Percentiles rank a stretch among this genome's conserved stretches.
phyloP scores from a whole-genome alignment of 2,113 vertebrate genomes.

The Polyodon spathula region DNA sequence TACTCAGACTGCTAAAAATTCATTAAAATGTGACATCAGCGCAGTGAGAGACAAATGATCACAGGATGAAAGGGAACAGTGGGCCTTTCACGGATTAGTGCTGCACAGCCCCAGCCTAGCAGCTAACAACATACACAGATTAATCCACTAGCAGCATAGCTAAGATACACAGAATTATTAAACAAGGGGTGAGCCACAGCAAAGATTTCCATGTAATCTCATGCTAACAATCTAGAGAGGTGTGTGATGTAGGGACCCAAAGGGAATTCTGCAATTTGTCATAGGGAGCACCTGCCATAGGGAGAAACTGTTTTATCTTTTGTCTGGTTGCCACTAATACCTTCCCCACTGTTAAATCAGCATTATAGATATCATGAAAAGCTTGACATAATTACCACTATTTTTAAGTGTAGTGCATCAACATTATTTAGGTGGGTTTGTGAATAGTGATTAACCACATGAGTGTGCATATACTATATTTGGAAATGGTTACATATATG shows the following conservation, averaged over 20 bases:
- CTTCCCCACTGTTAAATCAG: background rate
- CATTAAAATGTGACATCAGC: conserved; percentile 99
- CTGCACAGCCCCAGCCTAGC: conserved; percentile 74
- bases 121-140: conserved; percentile 89
- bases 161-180: conserved; percentile 98
- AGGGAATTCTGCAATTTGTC: conserved; percentile 42
- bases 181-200: conserved; percentile 78
- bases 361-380: background rate
- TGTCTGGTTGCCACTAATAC: background rate
- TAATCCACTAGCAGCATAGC: conserved; percentile 92
- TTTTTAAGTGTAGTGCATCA: background rate
- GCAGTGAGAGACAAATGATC: conserved; percentile 98
- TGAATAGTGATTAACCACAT: too few relatives aligned
- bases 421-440: too few relatives aligned
- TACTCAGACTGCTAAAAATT: conserved; percentile 99
- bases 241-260: conserved; percentile 51
- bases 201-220: conserved; percentile 85
- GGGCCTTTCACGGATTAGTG: conserved; percentile 97
- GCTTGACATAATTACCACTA: background rate
- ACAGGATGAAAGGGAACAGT: conserved; percentile 98
- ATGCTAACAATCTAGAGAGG: conserved; percentile 78
- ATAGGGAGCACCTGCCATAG: conserved; percentile 45
- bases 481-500: too few relatives aligned
- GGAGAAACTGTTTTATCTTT: conserved; percentile 29
- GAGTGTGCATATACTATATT: too few relatives aligned